These are phyloP conservation scores for Mionectes macconnelli DNA, from an alignment of 2,113 vertebrate genomes.

Conservation along the genomic window DNA sequence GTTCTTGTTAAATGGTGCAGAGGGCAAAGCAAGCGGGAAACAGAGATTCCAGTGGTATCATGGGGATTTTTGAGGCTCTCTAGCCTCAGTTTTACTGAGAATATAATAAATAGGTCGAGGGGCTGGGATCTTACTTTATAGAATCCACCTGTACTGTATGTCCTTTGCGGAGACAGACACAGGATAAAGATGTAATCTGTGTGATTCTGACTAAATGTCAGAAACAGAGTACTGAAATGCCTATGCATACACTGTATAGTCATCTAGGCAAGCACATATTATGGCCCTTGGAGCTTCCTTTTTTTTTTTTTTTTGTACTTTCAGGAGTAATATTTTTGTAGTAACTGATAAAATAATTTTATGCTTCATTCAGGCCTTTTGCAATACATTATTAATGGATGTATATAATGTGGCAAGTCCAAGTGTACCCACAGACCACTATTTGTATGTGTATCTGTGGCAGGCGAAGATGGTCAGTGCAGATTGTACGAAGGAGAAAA, in stretches of 20 bases:
- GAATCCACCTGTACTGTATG: background rate
- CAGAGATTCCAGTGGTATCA: background rate
- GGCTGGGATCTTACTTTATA: background rate
- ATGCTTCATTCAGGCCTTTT: background rate
- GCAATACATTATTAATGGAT: background rate
- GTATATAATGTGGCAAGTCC: background rate
- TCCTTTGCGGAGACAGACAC: background rate
- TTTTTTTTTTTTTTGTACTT: background rate
- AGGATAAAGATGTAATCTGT: background rate
- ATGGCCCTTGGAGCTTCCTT: background rate
- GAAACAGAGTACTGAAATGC: background rate
- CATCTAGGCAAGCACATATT: background rate
- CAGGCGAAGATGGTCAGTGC: background rate
- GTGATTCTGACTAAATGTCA: background rate
- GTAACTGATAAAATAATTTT: background rate
- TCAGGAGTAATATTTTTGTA: background rate
- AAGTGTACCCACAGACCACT: background rate
- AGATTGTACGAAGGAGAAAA: background rate
- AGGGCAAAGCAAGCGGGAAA: background rate
- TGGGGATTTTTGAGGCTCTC: background rate
- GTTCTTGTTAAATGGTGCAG: background rate
- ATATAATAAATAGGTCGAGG: background rate
- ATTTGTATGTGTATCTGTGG: background rate
- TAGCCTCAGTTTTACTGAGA: background rate
- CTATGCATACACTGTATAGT: background rate